A percentile compares a stretch with the other conserved stretches of the same genome.
These are phyloP conservation scores for Atherinomorus stipes DNA, from an alignment of 2,113 vertebrate species.

Conservation along the genomic window DNA sequence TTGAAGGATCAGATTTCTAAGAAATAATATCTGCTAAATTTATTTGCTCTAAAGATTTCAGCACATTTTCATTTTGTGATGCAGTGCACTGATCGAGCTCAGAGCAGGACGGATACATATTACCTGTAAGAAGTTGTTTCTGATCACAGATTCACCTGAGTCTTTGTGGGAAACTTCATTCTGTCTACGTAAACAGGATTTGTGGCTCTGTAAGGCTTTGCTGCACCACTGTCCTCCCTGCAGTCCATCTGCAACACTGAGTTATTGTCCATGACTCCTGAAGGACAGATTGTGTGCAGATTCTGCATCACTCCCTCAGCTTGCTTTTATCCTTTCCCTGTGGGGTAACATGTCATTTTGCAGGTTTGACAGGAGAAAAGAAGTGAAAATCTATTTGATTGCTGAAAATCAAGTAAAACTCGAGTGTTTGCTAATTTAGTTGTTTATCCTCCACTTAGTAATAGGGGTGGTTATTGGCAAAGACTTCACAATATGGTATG, in stretches of 20 bases:
- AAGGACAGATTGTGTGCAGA: constrained; percentile 38
- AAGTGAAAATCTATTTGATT: no score
- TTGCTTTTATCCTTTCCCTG: no score
- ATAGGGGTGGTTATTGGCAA: no score
- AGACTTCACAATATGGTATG: no score
- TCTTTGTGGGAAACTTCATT: constrained; percentile 2
- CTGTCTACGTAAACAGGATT: constrained; percentile 31
- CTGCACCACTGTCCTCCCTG: constrained; percentile 18
- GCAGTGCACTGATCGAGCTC: no score
- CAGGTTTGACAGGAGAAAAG: no score
- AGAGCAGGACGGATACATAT: not conserved
- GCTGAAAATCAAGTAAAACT: no score
- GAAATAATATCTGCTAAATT: no score
- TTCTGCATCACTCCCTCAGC: constrained; percentile 3
- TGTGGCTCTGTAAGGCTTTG: constrained; percentile 45
- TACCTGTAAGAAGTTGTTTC: not conserved
- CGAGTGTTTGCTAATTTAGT: no score
- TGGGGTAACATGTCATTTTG: no score
- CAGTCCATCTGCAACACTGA: constrained; percentile 40
- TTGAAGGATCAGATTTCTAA: no score
- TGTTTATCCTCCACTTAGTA: no score
- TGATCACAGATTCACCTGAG: constrained; percentile 15
- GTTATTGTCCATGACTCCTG: constrained; percentile 56
- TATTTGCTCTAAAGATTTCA: not conserved
- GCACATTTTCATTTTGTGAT: not conserved